Base-by-base conservation (phyloP, 2,113 vertebrate species). In the Misgurnus anguillicaudatus region DNA sequence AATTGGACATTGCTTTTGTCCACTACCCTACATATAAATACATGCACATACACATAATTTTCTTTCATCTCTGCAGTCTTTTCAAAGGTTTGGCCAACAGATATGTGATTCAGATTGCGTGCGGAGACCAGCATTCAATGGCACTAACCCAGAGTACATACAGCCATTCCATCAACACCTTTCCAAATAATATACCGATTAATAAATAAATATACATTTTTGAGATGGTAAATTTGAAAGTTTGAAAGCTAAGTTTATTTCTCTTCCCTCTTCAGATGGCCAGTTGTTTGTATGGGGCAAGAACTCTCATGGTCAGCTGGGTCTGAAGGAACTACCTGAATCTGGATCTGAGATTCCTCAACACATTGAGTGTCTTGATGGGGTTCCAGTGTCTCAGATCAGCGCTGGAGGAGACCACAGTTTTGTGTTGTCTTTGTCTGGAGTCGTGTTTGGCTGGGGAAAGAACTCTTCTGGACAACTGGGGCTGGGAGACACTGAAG, bases 391-490 rank as follows among this genome's bases (percentile, higher is more conserved):
- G 17, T 87, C 87, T 80, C 92, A 92, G 9, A 91, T 96, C 78
- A 88, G 92, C 39, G 92, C 94, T 0, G 95, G 95, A 87, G 93
- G 91, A 80, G 87, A 89, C 81, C 94, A 95, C 87, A 94, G 93
- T n/a, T 17, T 85, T 1, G 86, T 79, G 0, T 85, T 95, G 74
- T 94, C 94, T 9, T 87, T 93, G 65, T 93, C 92, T 6, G 94
- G 94, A 74, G 89, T 89, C 5, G 86, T 94, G 62, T 95, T 91
- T 47, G 92, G 92, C 1, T 96, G 95, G 95, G 94, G 95, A 51
- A 94, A 85, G 84, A 96, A 95, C 13, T 31, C 62, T 31, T 88
- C 66, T 45, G 95, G 95, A 24, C 95, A 96, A 71, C 91, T 96
- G 77, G 95, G 95, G 39, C 89, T 95, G 0, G 92, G 92, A 84